Base-by-base conservation (phyloP, 2,797 vertebrate genomes). In the Lycodopsis pacificus region DNA sequence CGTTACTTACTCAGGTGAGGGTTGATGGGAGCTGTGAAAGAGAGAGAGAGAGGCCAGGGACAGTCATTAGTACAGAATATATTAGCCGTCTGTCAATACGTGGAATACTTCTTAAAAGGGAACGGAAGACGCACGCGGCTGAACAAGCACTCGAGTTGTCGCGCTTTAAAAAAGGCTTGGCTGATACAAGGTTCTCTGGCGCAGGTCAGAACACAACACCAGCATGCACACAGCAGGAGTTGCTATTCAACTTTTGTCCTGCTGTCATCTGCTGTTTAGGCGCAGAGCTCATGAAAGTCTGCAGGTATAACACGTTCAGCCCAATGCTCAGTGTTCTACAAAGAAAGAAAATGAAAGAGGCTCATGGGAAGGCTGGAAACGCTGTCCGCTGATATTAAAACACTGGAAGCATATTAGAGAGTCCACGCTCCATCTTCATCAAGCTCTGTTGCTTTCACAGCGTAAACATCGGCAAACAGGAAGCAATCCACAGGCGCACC, bases 1-100 rank as follows among this genome's bases (percentile, higher is more conserved):
- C 83, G 72, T 89, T 97, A 99, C 98, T 99, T 96, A 99, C 98
- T 96, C 88, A 99, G 96, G 86, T 98, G 98, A 88, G 98, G 98
- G 94, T 99, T 99, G 92, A 97, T 97, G 73, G 98, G 98, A 94
- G 97, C 98, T 99, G 94, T 40, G 95, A 95, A 91, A 87, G 85
- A 87, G 94, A 25, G 25, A 25, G 25, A 25, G 25, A 79, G 20
- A 81, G 73, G 51, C 19, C 87, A 83, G 86, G 86, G 61, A 89
- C 67, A 49, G 65, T 77, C 46, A 34, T 92, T 87, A 92, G 88
- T 66, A 65, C 62, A 85, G 54, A 85, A 73, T 62, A 82, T 77
- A 64, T 75, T 51, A 68, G 71, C 25, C 32, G 56, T 61, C 64
- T 78, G 78, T 85, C 79, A 83, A 78, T 69, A 74, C 0, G 48